phyloP scores from a whole-genome alignment of 37 sponge, comb jelly and placozoan species.

The Tethya wilhelma region DNA sequence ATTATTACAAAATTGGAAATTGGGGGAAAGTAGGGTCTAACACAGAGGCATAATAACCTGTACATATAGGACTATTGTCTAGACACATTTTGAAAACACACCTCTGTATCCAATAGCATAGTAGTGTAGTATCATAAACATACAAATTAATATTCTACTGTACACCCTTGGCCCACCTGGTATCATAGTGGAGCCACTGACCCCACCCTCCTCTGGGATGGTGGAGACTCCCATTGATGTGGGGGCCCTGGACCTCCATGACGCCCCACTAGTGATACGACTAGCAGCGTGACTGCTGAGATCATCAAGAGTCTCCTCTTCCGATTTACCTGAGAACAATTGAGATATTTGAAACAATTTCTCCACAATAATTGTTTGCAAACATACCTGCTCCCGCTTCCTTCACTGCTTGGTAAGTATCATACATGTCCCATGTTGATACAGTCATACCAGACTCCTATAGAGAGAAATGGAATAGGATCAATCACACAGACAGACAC shows the following conservation, averaged over 20 bases:
- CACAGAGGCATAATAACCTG: too few relatives aligned
- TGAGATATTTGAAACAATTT: neutral
- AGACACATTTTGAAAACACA: constrained; percentile 9
- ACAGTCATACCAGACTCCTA: constrained; percentile 80
- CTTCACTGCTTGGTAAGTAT: constrained; percentile 62
- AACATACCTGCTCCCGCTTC: neutral
- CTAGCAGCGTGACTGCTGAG: constrained; percentile 56
- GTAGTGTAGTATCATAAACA: too few relatives aligned
- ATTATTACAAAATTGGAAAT: too few relatives aligned
- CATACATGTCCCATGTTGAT: constrained; percentile 94
- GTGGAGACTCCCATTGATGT: constrained; percentile 27
- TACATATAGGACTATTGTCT: too few relatives aligned
- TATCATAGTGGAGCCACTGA: neutral
- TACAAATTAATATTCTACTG: neutral
- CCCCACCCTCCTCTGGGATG: neutral
- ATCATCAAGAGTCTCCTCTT: constrained; percentile 39
- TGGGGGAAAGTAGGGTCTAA: too few relatives aligned
- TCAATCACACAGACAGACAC: neutral
- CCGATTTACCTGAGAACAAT: neutral
- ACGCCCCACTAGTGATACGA: constrained; percentile 35
- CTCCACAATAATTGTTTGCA: neutral
- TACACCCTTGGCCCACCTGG: too few relatives aligned
- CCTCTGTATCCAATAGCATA: neutral
- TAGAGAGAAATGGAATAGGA: neutral
- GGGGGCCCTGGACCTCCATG: constrained; percentile 37